Base-by-base conservation (phyloP, 2,888 invertebrate species). In the Leptura quadrifasciata region DNA sequence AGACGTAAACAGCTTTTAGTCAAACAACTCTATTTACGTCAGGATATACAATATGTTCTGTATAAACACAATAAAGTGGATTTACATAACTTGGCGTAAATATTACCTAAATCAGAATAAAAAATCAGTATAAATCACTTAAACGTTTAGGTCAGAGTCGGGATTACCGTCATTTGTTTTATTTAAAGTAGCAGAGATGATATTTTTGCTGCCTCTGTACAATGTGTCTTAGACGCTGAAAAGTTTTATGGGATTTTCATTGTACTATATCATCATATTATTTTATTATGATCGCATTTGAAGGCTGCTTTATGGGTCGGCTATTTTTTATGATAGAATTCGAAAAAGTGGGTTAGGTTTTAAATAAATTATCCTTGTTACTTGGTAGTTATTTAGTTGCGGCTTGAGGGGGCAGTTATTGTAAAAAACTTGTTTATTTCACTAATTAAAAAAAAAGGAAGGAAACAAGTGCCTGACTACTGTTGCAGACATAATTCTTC, bases 101-200 rank as follows among this genome's bases (percentile, higher is more conserved):
- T 79, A 83, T 81, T 83, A 79, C 83, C 83, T 80, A 80, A 83
- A 81, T 81, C 78, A 80, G 82, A 80, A 76, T 83, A 80, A 81
- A 79, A 80, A 80, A 77, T 77, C 65, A 12, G 10, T 57, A 77
- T 80, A 80, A 80, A 80, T 80, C 75, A 75, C 47, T 75, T 69
- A 65, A 57, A 65, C 57, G 58, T 61, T 72, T 65, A 24, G 35
- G 71, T 55, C 73, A 72, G 60, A 24, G 35, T 63, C 1, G 54
- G 76, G 80, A 80, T 80, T 80, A 80, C 57, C 15, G 75, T 55
- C 74, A 76, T 80, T 74, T 73, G 78, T 80, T 80, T 80, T 79
- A 79, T 77, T 79, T 79, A 79, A 75, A 21, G 77, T 52, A 65
- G 21, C n/a, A 12, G 17, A 47, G 27, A 63, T 52, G 35, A 39